Evolutionary conservation across 2,797 vertebrate genomes (phyloP).

Genomic region (Chiloscyllium punctatum): DNA sequence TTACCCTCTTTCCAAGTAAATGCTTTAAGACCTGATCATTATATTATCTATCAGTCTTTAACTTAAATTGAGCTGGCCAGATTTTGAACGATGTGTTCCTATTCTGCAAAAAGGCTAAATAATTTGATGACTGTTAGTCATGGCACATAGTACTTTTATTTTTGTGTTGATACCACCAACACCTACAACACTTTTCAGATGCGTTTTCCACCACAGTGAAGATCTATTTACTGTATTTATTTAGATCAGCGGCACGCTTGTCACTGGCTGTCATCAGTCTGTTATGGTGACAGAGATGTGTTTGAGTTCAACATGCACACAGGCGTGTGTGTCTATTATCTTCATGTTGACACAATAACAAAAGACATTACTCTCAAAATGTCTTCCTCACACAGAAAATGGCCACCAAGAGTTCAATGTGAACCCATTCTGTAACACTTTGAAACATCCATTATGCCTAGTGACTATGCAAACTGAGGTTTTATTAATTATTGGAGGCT

Average conservation of each 20-base stretch:
- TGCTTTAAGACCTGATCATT: neutral
- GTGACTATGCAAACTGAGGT: neutral
- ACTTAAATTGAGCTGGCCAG: neutral
- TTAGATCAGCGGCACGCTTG: neutral
- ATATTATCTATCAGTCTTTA: neutral
- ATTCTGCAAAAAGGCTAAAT: neutral
- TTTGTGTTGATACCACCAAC: neutral
- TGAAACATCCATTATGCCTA: neutral
- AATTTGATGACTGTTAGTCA: neutral
- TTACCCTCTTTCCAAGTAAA: constrained; percentile 5
- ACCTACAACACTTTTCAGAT: neutral
- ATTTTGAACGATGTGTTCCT: neutral
- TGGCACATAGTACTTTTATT: neutral
- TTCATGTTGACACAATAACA: neutral
- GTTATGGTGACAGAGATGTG: neutral
- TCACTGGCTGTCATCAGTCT: neutral
- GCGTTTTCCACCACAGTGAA: too few relatives aligned
- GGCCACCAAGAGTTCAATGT: neutral
- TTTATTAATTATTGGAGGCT: neutral
- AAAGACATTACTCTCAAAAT: neutral
- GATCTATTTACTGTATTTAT: neutral
- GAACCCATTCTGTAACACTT: neutral
- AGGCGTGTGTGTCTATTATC: neutral
- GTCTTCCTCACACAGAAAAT: neutral
- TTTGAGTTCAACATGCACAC: neutral